These are phyloP conservation scores for Lithophane semibrunnea DNA, from an alignment of 2,888 invertebrate genomes.

Conservation along the genomic window DNA sequence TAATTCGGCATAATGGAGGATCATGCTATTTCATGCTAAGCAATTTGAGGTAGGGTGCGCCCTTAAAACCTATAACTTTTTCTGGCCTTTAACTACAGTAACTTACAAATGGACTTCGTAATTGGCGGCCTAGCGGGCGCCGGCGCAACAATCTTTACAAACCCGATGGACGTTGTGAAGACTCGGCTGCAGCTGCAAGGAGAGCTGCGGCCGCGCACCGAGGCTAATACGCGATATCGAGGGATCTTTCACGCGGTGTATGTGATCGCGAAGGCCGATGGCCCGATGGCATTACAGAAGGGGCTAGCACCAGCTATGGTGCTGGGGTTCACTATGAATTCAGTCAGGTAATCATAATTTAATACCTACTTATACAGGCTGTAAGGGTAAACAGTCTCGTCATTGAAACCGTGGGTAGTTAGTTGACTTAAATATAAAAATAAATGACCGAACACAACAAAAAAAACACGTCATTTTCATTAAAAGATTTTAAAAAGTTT, in stretches of 20 bases:
- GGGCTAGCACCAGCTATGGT: constrained; percentile 95
- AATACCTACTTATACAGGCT: not conserved
- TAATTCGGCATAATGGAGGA: no score
- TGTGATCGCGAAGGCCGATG: constrained; percentile 93
- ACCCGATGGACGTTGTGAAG: constrained; percentile 97
- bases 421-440: no score
- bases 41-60: no score
- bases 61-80: not conserved
- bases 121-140: constrained; percentile 94
- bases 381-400: no score
- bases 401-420: no score
- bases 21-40: no score
- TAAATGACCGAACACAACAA: no score
- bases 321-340: constrained; percentile 93
- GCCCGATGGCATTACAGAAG: constrained; percentile 93
- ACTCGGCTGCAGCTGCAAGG: constrained; percentile 96
- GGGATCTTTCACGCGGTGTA: constrained; percentile 95
- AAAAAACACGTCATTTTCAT: no score
- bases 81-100: constrained; percentile 35
- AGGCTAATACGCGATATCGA: constrained; percentile 90
- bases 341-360: constrained; percentile 78
- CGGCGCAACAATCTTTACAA: constrained; percentile 95
- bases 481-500: no score
- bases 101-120: constrained; percentile 91
- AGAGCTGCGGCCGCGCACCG: constrained; percentile 91